Base-by-base conservation (phyloP, 2,888 invertebrate genomes). In the Hofmannophila pseudospretella region DNA sequence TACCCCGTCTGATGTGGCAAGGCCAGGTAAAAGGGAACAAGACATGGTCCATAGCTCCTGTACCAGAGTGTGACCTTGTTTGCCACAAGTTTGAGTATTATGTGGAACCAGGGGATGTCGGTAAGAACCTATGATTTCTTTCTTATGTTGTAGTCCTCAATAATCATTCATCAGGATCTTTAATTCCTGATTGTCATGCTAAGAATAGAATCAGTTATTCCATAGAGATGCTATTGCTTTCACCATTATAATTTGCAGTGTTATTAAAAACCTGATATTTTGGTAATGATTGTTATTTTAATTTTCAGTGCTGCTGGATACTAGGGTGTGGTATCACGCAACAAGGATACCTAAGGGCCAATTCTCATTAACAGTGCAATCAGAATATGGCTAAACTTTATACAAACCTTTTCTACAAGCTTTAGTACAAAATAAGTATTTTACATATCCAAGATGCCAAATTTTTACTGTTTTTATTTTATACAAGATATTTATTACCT, bases 1-100 rank as follows among this genome's bases (percentile, higher is more conserved):
- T 97, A 50, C 92, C 94, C 51, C 90, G 96, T 42, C 89, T 97
- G 19, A 96, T 96, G 90, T 97, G 97, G 97, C 97, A 97, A 79
- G 96, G 96, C 2, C 96, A 97, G 80, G 88, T 97, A 9, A 89
- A 89, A 51, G 97, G 97, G 1, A 91, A 90, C 54, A 97, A 97
- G 81, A 92, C 89, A 7, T 97, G 97, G 97, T 86, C 89, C 11
- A 76, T 97, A 22, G 90, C 93, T 8, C 96, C 97, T 0, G 93
- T 95, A 1, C 94, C 96, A 0, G 96, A 96, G 79, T 96, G 96
- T 81, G 94, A 96, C 69, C 70, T 90, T 59, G 68, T 91, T 38
- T 97, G 96, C 68, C 79, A 90, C 41, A 85, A 89, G 28, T 89
- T 96, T 55, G 89, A 91, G 42, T 94, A 94, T 71, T 91, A 91